phyloP scores from a whole-genome alignment of 2,888 invertebrate genomes.

The Ochlodes sylvanus region DNA sequence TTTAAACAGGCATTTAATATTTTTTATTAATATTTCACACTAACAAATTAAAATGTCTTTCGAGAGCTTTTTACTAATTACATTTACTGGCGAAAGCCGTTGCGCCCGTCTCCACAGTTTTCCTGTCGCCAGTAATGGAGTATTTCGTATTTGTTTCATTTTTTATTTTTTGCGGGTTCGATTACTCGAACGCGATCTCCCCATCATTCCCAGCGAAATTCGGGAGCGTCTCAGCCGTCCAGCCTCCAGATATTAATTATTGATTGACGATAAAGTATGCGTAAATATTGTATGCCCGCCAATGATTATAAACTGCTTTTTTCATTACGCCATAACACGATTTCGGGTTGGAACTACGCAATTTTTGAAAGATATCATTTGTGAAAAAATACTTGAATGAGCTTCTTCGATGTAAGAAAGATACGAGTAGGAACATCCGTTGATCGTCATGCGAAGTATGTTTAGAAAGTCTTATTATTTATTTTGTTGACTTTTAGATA shows the following conservation, averaged over 20 bases:
- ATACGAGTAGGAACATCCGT: neutral
- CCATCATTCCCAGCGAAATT: slow-evolving; percentile 82
- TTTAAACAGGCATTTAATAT: too few species aligned
- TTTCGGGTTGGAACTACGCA: slow-evolving; percentile 26
- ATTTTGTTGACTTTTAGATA: neutral
- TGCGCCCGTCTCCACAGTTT: slow-evolving; percentile 60
- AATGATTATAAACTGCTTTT: slow-evolving; percentile 56
- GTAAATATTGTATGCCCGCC: slow-evolving; percentile 71
- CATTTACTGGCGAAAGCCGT: too few species aligned
- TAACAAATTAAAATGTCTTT: too few species aligned
- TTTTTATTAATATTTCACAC: too few species aligned
- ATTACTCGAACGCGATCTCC: slow-evolving; percentile 84
- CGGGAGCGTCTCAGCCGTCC: slow-evolving; percentile 82
- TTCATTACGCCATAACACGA: slow-evolving; percentile 47
- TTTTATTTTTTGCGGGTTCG: slow-evolving; percentile 83
- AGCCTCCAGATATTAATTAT: slow-evolving; percentile 83
- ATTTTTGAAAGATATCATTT: slow-evolving; percentile 34
- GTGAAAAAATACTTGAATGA: slow-evolving; percentile 17
- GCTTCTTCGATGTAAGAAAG: neutral
- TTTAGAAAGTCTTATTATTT: neutral
- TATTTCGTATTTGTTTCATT: slow-evolving; percentile 85
- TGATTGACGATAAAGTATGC: slow-evolving; percentile 81
- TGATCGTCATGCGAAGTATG: neutral
- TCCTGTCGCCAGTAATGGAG: slow-evolving; percentile 74
- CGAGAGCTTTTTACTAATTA: too few species aligned